phyloP scores from a whole-genome alignment of 2,797 vertebrate genomes.

The Dendrocincla fuliginosa region DNA sequence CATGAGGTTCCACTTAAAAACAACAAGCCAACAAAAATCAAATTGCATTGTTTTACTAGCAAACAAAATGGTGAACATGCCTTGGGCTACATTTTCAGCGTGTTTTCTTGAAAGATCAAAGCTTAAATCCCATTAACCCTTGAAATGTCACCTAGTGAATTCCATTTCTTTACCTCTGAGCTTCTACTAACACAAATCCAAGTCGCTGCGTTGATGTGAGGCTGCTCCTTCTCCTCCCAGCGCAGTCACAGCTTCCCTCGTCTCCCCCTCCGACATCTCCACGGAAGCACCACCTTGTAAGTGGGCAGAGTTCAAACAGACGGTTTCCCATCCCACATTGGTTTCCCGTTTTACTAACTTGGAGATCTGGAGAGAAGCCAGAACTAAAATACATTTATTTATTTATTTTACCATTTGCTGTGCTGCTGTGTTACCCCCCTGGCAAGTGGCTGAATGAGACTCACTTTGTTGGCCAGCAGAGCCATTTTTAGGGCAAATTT shows the following conservation, averaged over 20 bases:
- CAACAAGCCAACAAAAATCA: constrained; percentile 74
- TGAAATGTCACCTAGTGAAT: neutral
- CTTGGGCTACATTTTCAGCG: constrained; percentile 73
- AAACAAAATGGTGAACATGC: constrained; percentile 75
- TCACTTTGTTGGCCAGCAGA: neutral
- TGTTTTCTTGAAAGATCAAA: constrained; percentile 71
- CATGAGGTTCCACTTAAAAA: constrained; percentile 78
- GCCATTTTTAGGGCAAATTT: neutral
- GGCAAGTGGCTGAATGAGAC: neutral
- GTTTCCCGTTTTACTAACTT: neutral
- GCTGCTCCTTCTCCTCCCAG: neutral
- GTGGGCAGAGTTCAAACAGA: constrained; percentile 39
- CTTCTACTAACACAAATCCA: neutral
- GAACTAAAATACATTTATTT: neutral
- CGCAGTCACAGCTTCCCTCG: neutral
- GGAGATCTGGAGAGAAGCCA: neutral
- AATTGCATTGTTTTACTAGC: constrained; percentile 78
- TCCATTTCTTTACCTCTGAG: neutral
- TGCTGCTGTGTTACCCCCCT: rapidly evolving
- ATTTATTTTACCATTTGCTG: rapidly evolving
- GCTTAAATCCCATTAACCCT: constrained; percentile 57
- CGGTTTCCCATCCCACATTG: neutral
- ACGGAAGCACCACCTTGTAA: neutral
- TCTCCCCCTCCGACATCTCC: neutral
- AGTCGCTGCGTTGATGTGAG: neutral